Conservation (phyloP, 1,140 invertebrate species). For the Panagrolaimus sp. region DNA sequence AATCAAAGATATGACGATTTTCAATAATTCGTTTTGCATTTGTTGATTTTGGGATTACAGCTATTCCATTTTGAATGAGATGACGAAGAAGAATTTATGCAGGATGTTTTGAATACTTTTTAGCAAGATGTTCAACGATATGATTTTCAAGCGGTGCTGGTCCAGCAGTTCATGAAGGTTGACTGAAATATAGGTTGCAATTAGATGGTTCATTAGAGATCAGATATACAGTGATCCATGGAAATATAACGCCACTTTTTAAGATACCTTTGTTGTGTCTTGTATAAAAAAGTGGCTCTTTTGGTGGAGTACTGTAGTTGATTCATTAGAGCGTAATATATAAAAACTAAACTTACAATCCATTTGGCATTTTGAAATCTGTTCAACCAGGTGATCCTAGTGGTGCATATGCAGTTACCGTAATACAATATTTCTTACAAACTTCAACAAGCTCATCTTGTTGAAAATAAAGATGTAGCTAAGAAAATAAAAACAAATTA, state of each 20-base stretch:
- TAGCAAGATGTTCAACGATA: constrained; percentile 63
- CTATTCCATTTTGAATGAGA: constrained; percentile 37
- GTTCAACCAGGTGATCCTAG: constrained; percentile 47
- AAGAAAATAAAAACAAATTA: too few species aligned
- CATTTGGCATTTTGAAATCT: neutral
- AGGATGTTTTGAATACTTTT: constrained; percentile 63
- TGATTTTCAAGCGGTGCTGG: constrained; percentile 62
- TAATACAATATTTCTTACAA: constrained; percentile 41
- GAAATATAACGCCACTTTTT: too few species aligned
- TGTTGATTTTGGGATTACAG: constrained; percentile 59
- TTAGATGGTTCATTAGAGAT: neutral
- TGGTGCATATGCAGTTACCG: constrained; percentile 50
- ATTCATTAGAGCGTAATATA: too few species aligned
- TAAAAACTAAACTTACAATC: neutral
- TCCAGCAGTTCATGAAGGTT: constrained; percentile 30
- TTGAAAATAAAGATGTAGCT: too few species aligned
- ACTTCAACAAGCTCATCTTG: constrained; percentile 44
- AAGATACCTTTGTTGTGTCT: too few species aligned
- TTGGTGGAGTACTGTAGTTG: too few species aligned
- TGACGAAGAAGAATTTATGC: constrained; percentile 63
- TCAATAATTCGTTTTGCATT: constrained; percentile 53
- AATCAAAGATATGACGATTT: constrained; percentile 45
- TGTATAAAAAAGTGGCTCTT: too few species aligned
- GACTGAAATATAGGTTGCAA: neutral
- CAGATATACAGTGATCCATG: too few species aligned